Conservation (phyloP, 1,140 invertebrate genomes). For the Drosophila carrolli region DNA sequence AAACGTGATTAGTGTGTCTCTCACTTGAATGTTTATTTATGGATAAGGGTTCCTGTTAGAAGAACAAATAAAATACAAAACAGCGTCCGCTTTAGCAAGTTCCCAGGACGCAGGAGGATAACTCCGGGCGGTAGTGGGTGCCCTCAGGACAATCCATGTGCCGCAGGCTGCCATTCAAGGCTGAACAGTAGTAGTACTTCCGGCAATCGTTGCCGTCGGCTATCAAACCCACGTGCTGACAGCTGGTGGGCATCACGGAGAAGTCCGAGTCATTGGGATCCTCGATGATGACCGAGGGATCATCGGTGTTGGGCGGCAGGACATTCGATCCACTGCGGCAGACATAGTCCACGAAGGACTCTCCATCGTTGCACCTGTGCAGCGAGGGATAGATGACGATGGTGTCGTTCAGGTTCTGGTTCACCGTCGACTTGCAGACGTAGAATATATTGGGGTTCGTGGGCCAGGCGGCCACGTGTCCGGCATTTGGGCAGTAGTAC, state of each 20-base stretch:
- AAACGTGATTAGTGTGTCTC: too few relatives aligned
- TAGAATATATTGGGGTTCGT: constrained; percentile 83
- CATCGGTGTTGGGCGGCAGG: constrained; percentile 5
- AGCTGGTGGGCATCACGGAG: constrained; percentile 41
- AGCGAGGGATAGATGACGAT: constrained; percentile 78
- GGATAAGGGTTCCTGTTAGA: neutral
- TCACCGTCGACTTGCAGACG: constrained; percentile 81
- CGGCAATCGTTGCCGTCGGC: constrained; percentile 63
- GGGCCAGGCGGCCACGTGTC: constrained; percentile 74
- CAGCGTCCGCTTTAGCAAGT: constrained; percentile 28
- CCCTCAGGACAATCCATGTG: constrained; percentile 70
- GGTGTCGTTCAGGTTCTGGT: constrained; percentile 70
- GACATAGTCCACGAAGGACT: constrained; percentile 68
- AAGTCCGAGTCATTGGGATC: constrained; percentile 61
- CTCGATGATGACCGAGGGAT: neutral
- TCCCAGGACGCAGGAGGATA: constrained; percentile 63
- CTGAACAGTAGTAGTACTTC: constrained; percentile 79
- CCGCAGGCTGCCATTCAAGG: constrained; percentile 47
- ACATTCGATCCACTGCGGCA: constrained; percentile 43
- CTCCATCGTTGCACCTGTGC: constrained; percentile 79
- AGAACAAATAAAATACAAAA: neutral
- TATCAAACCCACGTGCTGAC: constrained; percentile 64
- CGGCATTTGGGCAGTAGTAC: constrained; percentile 69
- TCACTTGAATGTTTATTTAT: too few relatives aligned
- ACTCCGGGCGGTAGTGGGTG: constrained; percentile 56